Base-by-base conservation (phyloP, 2,888 invertebrate species). In the Mayetiola destructor region DNA sequence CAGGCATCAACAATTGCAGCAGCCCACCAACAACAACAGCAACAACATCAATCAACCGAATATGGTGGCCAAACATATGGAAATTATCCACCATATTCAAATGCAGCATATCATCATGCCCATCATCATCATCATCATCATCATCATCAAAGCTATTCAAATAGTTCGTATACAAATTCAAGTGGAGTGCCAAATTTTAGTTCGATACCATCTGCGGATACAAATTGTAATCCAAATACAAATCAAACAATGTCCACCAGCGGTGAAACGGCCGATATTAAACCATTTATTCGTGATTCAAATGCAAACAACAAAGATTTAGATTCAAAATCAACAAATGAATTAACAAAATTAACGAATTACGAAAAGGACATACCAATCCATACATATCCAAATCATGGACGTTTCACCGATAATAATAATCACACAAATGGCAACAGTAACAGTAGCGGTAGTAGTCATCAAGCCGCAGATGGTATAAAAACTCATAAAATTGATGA, bases 311-410 rank as follows among this genome's bases (percentile, higher is more conserved):
- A n/a, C n/a, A 55, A 55, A 29, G 42, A 58, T 48, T 20, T 30
- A 29, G 53, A 57, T 55, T 18, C 29, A 40, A 57, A 32, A 20
- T 54, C 40, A 10, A 3, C 40, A 9, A n/a, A n/a, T n/a, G 53
- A 57, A 55, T 20, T 48, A 16, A 52, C 23, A 6, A 32, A 48
- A 27, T 53, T 59, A 58, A 71, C 71, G 48, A 73, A 72, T 64
- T 73, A 72, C 58, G 71, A 72, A 61, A 72, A 73, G 63, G 73
- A 73, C 29, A 73, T 73, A 59, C 72, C 72, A 56, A 68, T 71
- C 4, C 71, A 72, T 61, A 69, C 71, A 56, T 72, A 72, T 62
- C 72, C 72, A 23, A 72, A 71, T 63, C 72, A 72, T 35, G 70
- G 70, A 62, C 67, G 70, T 2, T 37, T 55, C 35, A 23, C 23